Evolutionary conservation across 2,888 invertebrate genomes (phyloP).

Genomic region (Camponotus fellah): DNA sequence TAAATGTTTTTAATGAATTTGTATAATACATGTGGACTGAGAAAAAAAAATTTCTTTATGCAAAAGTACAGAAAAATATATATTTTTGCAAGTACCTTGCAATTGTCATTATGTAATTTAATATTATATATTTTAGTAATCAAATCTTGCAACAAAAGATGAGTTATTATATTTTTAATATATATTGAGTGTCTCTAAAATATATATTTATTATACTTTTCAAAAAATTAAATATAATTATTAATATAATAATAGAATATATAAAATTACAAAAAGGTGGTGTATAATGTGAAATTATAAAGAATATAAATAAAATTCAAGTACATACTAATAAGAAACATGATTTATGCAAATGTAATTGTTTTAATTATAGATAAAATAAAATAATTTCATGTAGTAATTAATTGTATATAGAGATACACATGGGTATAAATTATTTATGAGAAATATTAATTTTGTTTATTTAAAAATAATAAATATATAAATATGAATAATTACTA

Average conservation of each 20-base stretch:
- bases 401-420: not conserved
- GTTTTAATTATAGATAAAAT: not conserved
- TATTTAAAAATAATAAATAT: not conserved
- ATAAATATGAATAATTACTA: not conserved
- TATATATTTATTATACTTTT: not conserved
- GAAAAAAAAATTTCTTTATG: not conserved
- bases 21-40: not conserved
- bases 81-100: not conserved
- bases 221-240: not conserved
- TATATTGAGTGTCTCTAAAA: not conserved
- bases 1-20: not conserved
- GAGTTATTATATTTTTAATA: not conserved
- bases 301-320: not conserved
- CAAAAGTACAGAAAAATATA: conserved; percentile 6
- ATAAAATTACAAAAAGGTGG: not conserved
- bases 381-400: not conserved
- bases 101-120: not conserved
- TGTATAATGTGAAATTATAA: not conserved
- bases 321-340: not conserved
- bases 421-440: conserved; percentile 12
- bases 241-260: no score
- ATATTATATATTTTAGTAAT: not conserved
- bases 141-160: not conserved
- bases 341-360: conserved; percentile 2
- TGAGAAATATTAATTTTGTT: not conserved